These are phyloP conservation scores for Drosophila sturtevanti DNA, from an alignment of 1,140 invertebrate genomes.

Conservation along the genomic window DNA sequence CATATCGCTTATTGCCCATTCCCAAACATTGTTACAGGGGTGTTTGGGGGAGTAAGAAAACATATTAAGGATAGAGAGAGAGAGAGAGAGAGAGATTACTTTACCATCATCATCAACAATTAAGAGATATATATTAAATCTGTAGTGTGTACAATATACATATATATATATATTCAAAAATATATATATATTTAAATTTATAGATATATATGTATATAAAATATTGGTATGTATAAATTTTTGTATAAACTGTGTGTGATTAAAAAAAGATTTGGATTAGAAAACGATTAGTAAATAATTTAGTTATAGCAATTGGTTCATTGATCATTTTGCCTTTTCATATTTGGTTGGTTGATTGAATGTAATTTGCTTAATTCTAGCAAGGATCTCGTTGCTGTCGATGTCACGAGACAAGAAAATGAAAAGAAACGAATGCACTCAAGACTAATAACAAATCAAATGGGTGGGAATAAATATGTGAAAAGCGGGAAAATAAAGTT, in stretches of 20 bases:
- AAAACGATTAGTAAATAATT: slow-evolving; percentile 79
- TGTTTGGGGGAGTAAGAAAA: slow-evolving; percentile 78
- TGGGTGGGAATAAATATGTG: background rate
- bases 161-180: slow-evolving; percentile 11
- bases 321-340: slow-evolving; percentile 23
- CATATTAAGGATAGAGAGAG: slow-evolving; percentile 82
- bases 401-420: slow-evolving; percentile 26
- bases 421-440: background rate
- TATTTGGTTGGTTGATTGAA: slow-evolving; percentile 32
- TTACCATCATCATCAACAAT: slow-evolving; percentile 81
- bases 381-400: slow-evolving; percentile 45
- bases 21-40: slow-evolving; percentile 82
- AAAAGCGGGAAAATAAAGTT: background rate
- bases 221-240: slow-evolving; percentile 54
- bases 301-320: slow-evolving; percentile 34
- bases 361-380: slow-evolving; percentile 39
- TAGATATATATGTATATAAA: slow-evolving; percentile 27
- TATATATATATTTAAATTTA: slow-evolving; percentile 48
- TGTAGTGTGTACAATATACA: slow-evolving; percentile 9
- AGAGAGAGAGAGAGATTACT: slow-evolving; percentile 83
- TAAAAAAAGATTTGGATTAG: slow-evolving; percentile 75
- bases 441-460: background rate
- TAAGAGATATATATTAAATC: slow-evolving; percentile 65
- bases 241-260: slow-evolving; percentile 74
- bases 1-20: slow-evolving; percentile 87